Base-by-base conservation (phyloP, 2,797 vertebrate genomes). In the Graptemys geographica region DNA sequence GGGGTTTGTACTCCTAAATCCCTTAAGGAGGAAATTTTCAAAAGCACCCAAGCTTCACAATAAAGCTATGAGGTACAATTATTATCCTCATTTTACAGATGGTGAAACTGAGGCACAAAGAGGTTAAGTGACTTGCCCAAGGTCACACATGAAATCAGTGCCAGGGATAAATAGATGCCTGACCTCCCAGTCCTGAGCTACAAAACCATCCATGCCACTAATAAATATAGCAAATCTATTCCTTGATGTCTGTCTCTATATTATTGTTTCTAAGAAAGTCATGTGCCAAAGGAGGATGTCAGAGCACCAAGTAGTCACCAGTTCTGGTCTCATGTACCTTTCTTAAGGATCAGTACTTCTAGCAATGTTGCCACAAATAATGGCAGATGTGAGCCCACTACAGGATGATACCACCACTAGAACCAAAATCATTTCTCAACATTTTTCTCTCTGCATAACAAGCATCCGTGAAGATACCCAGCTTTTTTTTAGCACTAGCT, bases 331-430 rank as follows among this genome's bases (percentile, higher is more conserved):
- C 5, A 27, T 33, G 18, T 84, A 4, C 2, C 28, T n/a, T 91
- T 96, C 87, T 82, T 62, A 28, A 62, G 31, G 28, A 62, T 33
- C 51, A 91, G 7, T 59, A 37, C 86, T 87, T 94, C 82, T 5
- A 5, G 44, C 7, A 55, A 65, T 49, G 5, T 2, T 74, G 13
- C 2, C 89, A 44, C 5, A 19, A 5, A 5, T 2, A 79, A 41
- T 18, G 27, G 6, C 5, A 91, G 15, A 80, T 27, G 19, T 0
- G 52, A 83, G 2, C 1, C 5, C 2, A 28, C 4, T 8, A 33
- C 82, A 52, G 56, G 65, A 28, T 5, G 92, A 8, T 3, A 41
- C 78, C 37, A 1, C 0, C 47, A 23, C 72, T 62, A 89, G 21
- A 93, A 94, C 21, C 2, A 0, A 81, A 89, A 8, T 4, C 0